Percentiles rank a stretch among this genome's conserved stretches.
Evolutionary conservation across 2,113 vertebrate genomes (phyloP).

Genomic region (Xiphorhynchus elegans): DNA sequence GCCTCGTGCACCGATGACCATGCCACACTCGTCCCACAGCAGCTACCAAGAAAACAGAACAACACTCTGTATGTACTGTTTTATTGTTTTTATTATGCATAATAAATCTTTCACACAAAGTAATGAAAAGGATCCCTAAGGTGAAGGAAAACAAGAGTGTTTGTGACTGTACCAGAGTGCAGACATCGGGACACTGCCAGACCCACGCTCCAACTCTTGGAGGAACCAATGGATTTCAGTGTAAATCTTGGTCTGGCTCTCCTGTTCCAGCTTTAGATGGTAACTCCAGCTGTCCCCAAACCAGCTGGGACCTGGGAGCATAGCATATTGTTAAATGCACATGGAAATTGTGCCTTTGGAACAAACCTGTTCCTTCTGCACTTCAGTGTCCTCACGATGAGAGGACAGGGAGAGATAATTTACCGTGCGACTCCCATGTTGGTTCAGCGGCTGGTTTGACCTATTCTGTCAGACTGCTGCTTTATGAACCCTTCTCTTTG

Average conservation of each 20-base stretch:
- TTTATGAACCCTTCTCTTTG: not conserved
- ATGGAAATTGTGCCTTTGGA: rapidly evolving
- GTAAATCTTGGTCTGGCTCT: not conserved
- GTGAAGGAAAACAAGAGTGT: not conserved
- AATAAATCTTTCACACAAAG: conserved; percentile 44
- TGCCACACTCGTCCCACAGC: rapidly evolving
- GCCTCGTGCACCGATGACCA: rapidly evolving
- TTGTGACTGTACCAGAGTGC: not conserved
- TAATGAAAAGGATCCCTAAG: conserved; percentile 29
- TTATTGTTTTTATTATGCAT: not conserved
- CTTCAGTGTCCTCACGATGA: not conserved
- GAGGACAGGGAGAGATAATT: not conserved
- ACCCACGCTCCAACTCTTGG: not conserved
- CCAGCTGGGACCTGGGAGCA: not conserved
- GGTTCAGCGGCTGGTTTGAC: not conserved
- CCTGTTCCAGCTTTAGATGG: not conserved
- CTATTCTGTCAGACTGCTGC: not conserved
- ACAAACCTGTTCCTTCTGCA: not conserved
- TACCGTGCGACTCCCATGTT: rapidly evolving
- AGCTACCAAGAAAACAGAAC: not conserved
- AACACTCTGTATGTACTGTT: not conserved
- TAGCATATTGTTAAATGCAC: not conserved
- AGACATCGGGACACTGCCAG: not conserved
- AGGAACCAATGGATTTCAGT: not conserved
- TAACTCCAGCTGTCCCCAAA: not conserved